Evolutionary conservation across 2,113 vertebrate species (phyloP).

Genomic region (Platycercus adscitus): DNA sequence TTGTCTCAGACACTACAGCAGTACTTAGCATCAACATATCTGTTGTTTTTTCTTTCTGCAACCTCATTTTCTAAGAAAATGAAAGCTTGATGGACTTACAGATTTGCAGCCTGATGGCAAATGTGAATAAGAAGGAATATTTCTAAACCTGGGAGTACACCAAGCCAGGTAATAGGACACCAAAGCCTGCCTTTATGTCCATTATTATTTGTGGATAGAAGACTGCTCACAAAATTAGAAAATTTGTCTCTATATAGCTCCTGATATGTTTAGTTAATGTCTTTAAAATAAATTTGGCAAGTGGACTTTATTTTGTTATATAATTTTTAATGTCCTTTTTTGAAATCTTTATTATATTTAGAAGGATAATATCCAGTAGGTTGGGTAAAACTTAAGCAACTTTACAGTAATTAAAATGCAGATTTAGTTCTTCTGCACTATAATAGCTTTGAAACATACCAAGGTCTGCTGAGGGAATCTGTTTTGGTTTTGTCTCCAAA

Average conservation of each 20-base stretch:
- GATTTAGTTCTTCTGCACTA: constrained; percentile 18
- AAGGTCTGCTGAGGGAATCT: constrained; percentile 40
- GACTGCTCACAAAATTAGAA: background rate
- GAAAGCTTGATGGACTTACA: background rate
- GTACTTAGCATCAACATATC: background rate
- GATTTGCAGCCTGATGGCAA: background rate
- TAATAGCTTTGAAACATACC: constrained; percentile 33
- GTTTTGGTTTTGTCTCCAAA: constrained; percentile 51
- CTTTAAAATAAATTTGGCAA: background rate
- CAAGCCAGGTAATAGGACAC: background rate
- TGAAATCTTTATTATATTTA: background rate
- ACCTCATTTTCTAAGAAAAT: background rate
- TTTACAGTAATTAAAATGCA: constrained; percentile 56
- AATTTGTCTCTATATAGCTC: background rate
- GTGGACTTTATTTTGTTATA: background rate
- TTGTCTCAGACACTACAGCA: background rate
- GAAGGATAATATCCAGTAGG: background rate
- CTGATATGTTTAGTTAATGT: background rate
- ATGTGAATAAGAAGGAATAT: background rate
- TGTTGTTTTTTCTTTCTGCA: background rate
- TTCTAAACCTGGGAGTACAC: background rate
- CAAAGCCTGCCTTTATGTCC: background rate
- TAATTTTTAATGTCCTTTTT: background rate
- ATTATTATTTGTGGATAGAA: background rate
- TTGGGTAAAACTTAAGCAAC: constrained; percentile 1